These are phyloP conservation scores for Pontoporia blainvillei DNA, from an alignment of 2,113 vertebrate species.

Conservation along the genomic window DNA sequence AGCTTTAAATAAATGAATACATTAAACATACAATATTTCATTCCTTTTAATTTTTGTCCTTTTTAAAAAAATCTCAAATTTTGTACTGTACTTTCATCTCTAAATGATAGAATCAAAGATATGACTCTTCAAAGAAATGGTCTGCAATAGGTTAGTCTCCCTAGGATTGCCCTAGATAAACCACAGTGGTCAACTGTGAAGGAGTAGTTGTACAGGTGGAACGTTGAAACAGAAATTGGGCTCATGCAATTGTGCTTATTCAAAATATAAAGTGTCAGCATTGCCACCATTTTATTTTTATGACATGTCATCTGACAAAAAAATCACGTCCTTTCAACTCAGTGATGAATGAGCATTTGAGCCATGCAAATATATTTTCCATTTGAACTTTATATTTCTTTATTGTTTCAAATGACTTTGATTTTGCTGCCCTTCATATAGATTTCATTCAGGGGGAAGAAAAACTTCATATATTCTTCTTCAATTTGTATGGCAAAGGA, in stretches of 20 bases:
- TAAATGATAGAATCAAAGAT: neutral
- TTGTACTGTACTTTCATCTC: neutral
- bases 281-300: constrained; percentile 50
- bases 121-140: neutral
- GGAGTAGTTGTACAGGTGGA: neutral
- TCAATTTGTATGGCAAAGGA: constrained; percentile 37
- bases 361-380: constrained; percentile 62
- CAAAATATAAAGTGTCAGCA: constrained; percentile 47
- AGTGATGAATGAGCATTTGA: constrained; percentile 50
- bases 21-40: neutral
- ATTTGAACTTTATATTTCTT: constrained; percentile 59
- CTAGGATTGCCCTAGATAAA: neutral
- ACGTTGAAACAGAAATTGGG: constrained; percentile 23
- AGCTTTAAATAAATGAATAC: neutral
- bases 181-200: neutral
- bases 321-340: constrained; percentile 64
- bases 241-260: constrained; percentile 8
- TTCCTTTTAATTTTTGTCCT: neutral
- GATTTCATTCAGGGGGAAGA: neutral
- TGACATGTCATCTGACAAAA: constrained; percentile 58
- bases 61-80: neutral
- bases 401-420: constrained; percentile 40
- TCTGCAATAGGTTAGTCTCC: neutral
- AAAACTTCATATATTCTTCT: neutral
- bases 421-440: constrained; percentile 22